Base-by-base conservation (phyloP, 2,113 vertebrate genomes). In the Ceyx melanurus region DNA sequence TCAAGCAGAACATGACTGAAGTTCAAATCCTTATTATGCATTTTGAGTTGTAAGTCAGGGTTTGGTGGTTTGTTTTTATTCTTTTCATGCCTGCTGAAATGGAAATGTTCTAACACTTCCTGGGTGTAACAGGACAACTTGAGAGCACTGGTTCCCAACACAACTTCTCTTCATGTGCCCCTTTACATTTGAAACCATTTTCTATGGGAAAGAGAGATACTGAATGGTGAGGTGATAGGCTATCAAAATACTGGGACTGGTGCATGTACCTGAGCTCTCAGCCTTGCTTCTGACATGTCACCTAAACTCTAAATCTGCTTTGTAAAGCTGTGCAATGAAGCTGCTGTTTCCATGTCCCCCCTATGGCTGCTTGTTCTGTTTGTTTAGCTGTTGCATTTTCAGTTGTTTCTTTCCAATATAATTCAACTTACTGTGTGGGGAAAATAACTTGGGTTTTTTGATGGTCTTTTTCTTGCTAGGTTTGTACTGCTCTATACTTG, bases 1-100 rank as follows among this genome's bases (percentile, higher is more conserved):
- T 66, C 9, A 42, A 77, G 60, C 80, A 95, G 83, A 80, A 77
- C 88, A 80, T 70, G 83, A 77, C 86, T 83, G 46, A 80, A 70
- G 82, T 95, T 80, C 28, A 90, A 66, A 66, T 58, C 54, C 88
- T 82, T 85, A 48, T 53, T 66, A 48, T 68, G 23, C 16, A 28
- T 43, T 76, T 31, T 83, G 43, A 82, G 35, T 35, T 35, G 35
- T 35, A 35, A 35, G 35, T 7, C 35, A 35, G 35, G 35, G 35
- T 35, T 35, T 35, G 35, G 35, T 35, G 35, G 35, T 35, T 35
- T 35, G 35, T 35, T 35, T 35, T 35, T 35, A 35, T 35, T 35
- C 35, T 35, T 35, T 35, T 35, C 35, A 35, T 35, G 35, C 35
- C 35, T 35, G 35, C 35, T 35, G 35, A 35, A 35, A 35, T 35